Percentiles rank a stretch among this genome's conserved stretches.
phyloP scores from a whole-genome alignment of 2,113 vertebrate species.

The Hippocampus comes region DNA sequence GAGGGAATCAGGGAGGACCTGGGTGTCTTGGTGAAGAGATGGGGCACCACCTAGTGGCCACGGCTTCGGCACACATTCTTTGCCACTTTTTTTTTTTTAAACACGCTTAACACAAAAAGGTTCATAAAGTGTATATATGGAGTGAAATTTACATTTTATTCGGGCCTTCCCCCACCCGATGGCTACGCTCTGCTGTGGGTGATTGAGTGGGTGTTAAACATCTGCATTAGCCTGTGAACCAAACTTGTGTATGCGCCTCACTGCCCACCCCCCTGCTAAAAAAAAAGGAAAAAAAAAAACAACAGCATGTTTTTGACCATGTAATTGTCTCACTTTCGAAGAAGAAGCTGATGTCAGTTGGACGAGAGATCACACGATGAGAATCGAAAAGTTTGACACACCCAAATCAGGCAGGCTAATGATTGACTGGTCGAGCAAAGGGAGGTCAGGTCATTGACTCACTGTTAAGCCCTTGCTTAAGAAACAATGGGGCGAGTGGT shows the following conservation, averaged over 20 bases:
- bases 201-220: conserved; percentile 15
- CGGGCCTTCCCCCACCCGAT: neutral
- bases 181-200: neutral
- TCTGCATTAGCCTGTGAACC: conserved; percentile 9
- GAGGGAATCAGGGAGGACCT: conserved; percentile 5
- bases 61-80: conserved; percentile 5
- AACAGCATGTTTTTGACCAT: neutral
- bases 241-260: neutral
- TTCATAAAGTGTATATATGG: neutral
- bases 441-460: conserved; percentile 55
- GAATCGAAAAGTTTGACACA: conserved; percentile 46
- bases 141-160: neutral
- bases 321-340: conserved; percentile 30
- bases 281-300: neutral
- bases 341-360: conserved; percentile 41
- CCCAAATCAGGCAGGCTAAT: neutral
- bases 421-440: conserved; percentile 33
- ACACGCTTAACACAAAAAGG: conserved; percentile 6
- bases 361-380: conserved; percentile 49
- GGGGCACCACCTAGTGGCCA: conserved; percentile 77
- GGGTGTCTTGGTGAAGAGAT: conserved; percentile 57
- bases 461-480: conserved; percentile 24
- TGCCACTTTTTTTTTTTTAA: conserved; percentile 5
- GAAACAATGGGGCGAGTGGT: conserved; percentile 9
- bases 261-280: neutral